Base-by-base conservation (phyloP, 2,888 invertebrate genomes). In the Orgyia antiqua region DNA sequence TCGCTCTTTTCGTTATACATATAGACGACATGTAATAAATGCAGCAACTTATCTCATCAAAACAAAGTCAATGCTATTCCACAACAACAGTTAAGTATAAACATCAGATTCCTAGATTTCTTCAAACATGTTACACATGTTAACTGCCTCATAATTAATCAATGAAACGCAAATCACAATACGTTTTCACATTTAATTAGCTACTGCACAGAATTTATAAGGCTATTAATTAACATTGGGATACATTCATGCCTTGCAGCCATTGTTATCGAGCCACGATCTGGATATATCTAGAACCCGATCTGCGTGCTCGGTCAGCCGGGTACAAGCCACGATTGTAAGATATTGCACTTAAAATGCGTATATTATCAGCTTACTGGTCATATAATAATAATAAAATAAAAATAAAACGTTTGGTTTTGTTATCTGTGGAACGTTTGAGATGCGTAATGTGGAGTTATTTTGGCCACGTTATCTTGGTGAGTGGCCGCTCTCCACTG, bases 391-490 rank as follows among this genome's bases (percentile, higher is more conserved):
- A 44, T 52, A 60, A 58, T 61, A 64, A 62, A 68, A 66, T 62
- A 60, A 66, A 65, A 68, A 61, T 58, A 58, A 56, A 47, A 45
- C 46, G 53, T 50, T 56, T 59, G 61, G 50, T 44, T 55, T 39
- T 45, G 55, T 68, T 77, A 78, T 80, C 78, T 71, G 52, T 32
- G 53, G 58, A 67, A 55, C 69, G 65, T 65, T 66, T 57, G 60
- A 73, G 72, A 73, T 68, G 72, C 55, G 61, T 60, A 54, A 53
- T 56, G 46, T 44, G 47, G 62, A 72, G 83, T 75, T 84, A 84
- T 83, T 83, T 84, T 72, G 80, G 80, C 77, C 68, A 72, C 67
- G 59, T 78, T 83, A 84, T 84, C 84, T 60, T 53, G 53, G 43
- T 61, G 64, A 65, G 63, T 51, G 58, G 63, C 59, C 53, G 69